Evolutionary conservation across 2,797 vertebrate species (phyloP).

Genomic region (Enteromius radiatus): DNA sequence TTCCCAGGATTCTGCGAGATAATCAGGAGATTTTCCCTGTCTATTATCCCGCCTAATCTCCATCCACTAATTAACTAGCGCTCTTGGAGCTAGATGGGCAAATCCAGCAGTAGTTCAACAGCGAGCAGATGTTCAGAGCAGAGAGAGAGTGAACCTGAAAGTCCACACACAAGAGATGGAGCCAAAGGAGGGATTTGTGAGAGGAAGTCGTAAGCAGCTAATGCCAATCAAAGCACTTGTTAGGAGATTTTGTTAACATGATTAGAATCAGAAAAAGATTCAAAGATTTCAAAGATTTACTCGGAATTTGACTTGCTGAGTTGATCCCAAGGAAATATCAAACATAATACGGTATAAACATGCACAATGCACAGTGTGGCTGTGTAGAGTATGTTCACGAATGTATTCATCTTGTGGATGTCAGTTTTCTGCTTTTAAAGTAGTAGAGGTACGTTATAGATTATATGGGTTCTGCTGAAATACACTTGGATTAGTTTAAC

Average conservation of each 20-base stretch:
- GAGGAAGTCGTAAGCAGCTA: constrained; percentile 19
- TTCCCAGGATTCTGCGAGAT: constrained; percentile 54
- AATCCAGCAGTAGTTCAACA: constrained; percentile 42
- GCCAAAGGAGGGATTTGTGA: constrained; percentile 36
- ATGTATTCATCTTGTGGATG: background rate
- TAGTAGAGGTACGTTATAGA: background rate
- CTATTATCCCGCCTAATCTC: constrained; percentile 62
- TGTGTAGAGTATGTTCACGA: background rate
- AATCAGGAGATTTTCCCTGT: constrained; percentile 60
- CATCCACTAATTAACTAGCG: constrained; percentile 57
- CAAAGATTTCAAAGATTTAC: constrained; percentile 8
- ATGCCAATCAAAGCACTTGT: constrained; percentile 41
- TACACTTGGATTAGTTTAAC: background rate
- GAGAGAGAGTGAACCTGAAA: constrained; percentile 41
- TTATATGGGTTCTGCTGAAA: background rate
- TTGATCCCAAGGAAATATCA: background rate
- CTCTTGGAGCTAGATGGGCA: constrained; percentile 38
- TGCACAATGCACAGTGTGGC: background rate
- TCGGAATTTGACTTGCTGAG: background rate
- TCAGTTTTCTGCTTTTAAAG: background rate
- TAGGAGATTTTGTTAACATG: constrained; percentile 6
- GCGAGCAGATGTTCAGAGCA: constrained; percentile 43
- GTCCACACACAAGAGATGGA: constrained; percentile 42
- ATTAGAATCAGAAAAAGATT: background rate
- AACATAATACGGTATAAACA: background rate